Base-by-base conservation (phyloP, 1,140 invertebrate genomes). In the Orius laevigatus region DNA sequence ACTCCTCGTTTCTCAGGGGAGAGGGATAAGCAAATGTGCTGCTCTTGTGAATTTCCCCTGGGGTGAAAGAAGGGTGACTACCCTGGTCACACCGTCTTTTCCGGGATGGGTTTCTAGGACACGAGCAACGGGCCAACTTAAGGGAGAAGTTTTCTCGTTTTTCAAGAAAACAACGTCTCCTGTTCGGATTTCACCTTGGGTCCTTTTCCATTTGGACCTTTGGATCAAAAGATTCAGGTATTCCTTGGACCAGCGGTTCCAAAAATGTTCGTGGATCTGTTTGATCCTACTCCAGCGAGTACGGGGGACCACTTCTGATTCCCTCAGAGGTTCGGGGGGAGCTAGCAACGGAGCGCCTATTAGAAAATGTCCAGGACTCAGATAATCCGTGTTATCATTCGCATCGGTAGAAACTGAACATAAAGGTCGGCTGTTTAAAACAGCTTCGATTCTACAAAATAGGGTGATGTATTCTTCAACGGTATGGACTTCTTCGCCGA, bases 41-140 rank as follows among this genome's bases (percentile, higher is more conserved):
- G 25, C 8, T 8, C 25, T 25, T 8, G 25, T 63, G 58, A 47
- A 69, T 56, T 52, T 59, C 46, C 41, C 41, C 68, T 59, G 42
- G 64, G 54, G 25, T 68, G 62, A n/a, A n/a, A 42, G 60, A 60
- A 53, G 3, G 2, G 47, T 46, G 6, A 44, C 51, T 2, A 53
- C 47, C 14, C 51, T 11, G 2, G 45, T 34, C 18, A 18, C 8
- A 2, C 42, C 42, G 18, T 53, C 51, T 8, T 9, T 14, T 9
- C 51, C 51, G 4, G 40, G 40, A 19, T 53, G 42, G 9, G 39
- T 14, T 14, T 19, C 10, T 2, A 5, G 2, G 2, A 49, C 33
- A 2, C 47, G 15, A 4, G 25, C 51, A 3, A 49, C n/a, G 4
- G 19, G n/a, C 46, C 47, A 53, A 11, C 5, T n/a, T 1, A 35